Percentiles rank a stretch among this genome's conserved stretches.
Conservation (phyloP, 2,888 invertebrate genomes). For the Acronicta aceris region DNA sequence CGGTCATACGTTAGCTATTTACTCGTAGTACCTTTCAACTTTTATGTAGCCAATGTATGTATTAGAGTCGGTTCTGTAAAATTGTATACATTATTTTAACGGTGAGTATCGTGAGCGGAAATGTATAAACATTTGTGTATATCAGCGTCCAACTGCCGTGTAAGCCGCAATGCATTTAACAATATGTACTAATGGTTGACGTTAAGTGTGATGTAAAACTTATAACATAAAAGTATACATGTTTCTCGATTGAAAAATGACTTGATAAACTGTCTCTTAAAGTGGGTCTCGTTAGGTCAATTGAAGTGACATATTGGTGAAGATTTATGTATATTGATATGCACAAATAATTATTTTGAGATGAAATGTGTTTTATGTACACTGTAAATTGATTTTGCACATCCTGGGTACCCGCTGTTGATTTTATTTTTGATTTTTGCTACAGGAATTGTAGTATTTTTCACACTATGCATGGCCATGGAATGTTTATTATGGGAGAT, state of each 20-base stretch:
- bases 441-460: conserved; percentile 78
- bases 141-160: conserved; percentile 72
- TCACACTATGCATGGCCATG: conserved; percentile 84
- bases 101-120: conserved; percentile 39
- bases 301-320: conserved; percentile 77
- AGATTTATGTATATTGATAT: conserved; percentile 66
- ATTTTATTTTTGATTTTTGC: conserved; percentile 74
- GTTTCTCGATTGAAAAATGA: conserved; percentile 54
- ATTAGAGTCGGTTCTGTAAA: conserved; percentile 24
- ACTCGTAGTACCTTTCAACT: conserved; percentile 42
- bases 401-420: conserved; percentile 76
- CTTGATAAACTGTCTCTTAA: conserved; percentile 54
- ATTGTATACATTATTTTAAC: conserved; percentile 12
- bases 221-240: conserved; percentile 47
- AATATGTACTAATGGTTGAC: conserved; percentile 85
- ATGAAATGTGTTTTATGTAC: conserved; percentile 70
- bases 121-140: conserved; percentile 47
- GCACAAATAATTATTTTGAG: conserved; percentile 63
- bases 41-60: conserved; percentile 36
- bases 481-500: conserved; percentile 73
- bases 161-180: conserved; percentile 84
- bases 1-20: conserved; percentile 60
- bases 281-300: conserved; percentile 67
- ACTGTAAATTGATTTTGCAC: conserved; percentile 85
- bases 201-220: conserved; percentile 60